These are phyloP conservation scores for Zootermopsis nevadensis DNA, from an alignment of 2,888 invertebrate genomes.

Conservation along the genomic window DNA sequence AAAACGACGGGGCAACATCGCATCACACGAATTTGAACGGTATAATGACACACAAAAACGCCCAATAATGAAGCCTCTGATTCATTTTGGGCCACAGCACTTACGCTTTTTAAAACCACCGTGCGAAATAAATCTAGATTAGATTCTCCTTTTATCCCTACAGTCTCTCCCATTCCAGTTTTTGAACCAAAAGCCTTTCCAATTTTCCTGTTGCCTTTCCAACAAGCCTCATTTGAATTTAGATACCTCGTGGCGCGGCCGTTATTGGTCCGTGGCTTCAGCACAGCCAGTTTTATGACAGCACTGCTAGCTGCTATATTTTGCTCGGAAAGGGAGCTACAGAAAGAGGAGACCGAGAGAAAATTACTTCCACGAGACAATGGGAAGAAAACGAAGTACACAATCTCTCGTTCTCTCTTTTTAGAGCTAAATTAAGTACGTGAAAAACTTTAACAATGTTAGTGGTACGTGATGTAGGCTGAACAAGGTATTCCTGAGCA, in stretches of 20 bases:
- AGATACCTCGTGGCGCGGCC: constrained; percentile 31
- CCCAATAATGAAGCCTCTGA: too few species aligned
- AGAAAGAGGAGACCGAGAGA: not conserved
- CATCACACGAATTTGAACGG: too few species aligned
- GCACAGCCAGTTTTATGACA: constrained; percentile 20
- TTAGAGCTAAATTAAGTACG: constrained; percentile 31
- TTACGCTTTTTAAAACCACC: too few species aligned
- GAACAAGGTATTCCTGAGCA: not conserved
- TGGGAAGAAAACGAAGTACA: constrained; percentile 15
- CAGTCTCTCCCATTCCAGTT: not conserved
- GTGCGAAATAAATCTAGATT: not conserved
- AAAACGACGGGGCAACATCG: too few species aligned
- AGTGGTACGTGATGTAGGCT: constrained; percentile 22
- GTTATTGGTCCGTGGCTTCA: constrained; percentile 14
- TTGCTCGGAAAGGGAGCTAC: not conserved
- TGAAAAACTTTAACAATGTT: constrained; percentile 37
- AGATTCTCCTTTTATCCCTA: not conserved
- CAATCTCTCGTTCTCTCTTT: constrained; percentile 1
- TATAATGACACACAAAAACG: too few species aligned
- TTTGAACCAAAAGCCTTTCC: constrained; percentile 11
- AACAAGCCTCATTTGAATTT: constrained; percentile 32
- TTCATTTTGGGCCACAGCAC: too few species aligned
- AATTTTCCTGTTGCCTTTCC: constrained; percentile 5
- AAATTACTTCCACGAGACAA: constrained; percentile 27
- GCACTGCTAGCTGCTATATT: constrained; percentile 2